Evolutionary conservation across 2,113 vertebrate genomes (phyloP).

Genomic region (Xerus inauris): DNA sequence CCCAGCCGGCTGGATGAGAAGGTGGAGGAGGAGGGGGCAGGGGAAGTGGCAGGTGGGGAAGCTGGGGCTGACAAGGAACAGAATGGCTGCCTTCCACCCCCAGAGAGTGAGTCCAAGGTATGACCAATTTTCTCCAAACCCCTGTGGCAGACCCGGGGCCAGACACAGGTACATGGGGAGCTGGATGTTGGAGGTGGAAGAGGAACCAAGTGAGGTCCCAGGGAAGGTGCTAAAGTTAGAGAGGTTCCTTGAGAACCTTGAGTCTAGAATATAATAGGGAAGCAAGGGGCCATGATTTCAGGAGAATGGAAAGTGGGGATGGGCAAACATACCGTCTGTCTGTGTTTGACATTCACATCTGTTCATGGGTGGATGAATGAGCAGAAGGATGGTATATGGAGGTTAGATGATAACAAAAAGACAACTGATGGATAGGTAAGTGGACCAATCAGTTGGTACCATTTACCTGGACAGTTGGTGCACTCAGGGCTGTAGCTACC

Average conservation of each 20-base stretch:
- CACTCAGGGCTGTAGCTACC: background rate
- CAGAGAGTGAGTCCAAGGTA: constrained; percentile 91
- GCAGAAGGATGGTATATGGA: background rate
- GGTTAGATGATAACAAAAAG: background rate
- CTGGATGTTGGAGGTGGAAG: background rate
- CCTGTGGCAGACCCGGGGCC: constrained; percentile 47
- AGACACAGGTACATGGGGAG: background rate
- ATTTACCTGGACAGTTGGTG: background rate
- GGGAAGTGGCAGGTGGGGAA: constrained; percentile 80
- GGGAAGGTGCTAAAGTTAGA: background rate
- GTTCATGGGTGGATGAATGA: background rate
- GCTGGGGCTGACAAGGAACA: constrained; percentile 83
- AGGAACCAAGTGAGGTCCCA: background rate
- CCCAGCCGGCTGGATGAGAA: constrained; percentile 95
- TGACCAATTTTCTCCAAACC: constrained; percentile 77
- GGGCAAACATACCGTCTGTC: background rate
- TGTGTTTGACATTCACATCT: constrained; percentile 61
- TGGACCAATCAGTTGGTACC: background rate
- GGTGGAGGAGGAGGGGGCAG: constrained; percentile 88
- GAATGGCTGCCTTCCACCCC: constrained; percentile 86
- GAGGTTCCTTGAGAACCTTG: background rate
- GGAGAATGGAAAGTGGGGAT: background rate
- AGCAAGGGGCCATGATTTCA: background rate
- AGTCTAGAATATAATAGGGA: background rate
- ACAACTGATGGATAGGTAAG: background rate